Percentiles rank a stretch among this genome's conserved stretches.
Conservation (phyloP, 2,888 invertebrate species). For the Mimachlamys varia region DNA sequence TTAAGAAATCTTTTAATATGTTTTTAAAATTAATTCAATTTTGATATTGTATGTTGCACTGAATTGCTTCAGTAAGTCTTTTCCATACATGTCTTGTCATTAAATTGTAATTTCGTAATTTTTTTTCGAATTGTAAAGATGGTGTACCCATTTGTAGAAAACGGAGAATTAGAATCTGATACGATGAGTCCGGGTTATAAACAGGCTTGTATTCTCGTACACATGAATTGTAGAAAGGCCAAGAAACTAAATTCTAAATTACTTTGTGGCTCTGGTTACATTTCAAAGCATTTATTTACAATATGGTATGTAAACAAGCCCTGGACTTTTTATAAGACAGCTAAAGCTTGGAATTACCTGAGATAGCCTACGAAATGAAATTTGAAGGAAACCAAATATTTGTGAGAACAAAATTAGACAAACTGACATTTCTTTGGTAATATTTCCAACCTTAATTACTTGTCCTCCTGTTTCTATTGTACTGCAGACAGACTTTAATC, state of each 20-base stretch:
- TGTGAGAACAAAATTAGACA: not conserved
- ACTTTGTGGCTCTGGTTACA: not conserved
- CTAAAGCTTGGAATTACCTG: not conserved
- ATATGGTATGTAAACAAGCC: not conserved
- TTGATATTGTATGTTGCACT: not conserved
- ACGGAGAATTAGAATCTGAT: not conserved
- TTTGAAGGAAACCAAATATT: slow-evolving; percentile 22
- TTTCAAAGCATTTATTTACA: slow-evolving; percentile 34
- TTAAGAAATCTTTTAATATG: not conserved
- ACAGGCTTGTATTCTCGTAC: not conserved
- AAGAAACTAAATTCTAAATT: slow-evolving; percentile 8
- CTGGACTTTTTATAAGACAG: not conserved
- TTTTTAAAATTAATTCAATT: not conserved
- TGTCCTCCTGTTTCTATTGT: not conserved
- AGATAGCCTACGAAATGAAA: not conserved
- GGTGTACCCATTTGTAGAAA: not conserved
- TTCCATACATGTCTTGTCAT: not conserved
- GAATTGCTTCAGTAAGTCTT: not conserved
- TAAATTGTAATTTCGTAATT: not conserved
- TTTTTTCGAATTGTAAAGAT: slow-evolving; percentile 31
- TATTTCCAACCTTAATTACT: not conserved
- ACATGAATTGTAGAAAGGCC: slow-evolving; percentile 17
- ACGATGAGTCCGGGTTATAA: not conserved
- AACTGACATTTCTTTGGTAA: not conserved
- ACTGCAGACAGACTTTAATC: not conserved